Base-by-base conservation (phyloP, 2,797 vertebrate genomes). In the Hemibagrus guttatus region DNA sequence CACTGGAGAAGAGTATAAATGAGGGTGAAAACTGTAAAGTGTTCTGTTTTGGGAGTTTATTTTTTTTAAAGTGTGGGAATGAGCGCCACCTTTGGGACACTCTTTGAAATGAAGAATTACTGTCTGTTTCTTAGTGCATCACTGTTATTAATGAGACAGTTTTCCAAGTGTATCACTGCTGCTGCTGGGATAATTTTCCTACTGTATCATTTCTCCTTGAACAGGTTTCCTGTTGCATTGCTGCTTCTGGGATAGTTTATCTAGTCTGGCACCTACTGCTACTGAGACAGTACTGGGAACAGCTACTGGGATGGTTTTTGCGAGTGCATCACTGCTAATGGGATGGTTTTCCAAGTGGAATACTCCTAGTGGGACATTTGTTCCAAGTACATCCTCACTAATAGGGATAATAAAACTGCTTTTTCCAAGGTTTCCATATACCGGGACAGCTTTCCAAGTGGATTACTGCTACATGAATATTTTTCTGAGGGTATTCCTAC, bases 51-150 rank as follows among this genome's bases (percentile, higher is more conserved):
- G 52, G 17, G 16, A 79, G 69, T 3, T 52, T 81, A 58, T 28
- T 17, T 3, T 31, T 58, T 35, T 58, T 46, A 39, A 82, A 19
- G 63, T 16, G 3, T 88, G 71, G 63, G 71, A 58, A 42, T 82
- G 69, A 72, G 83, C 46, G 81, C 87, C 89, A 84, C 82, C 90
- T 89, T 63, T 87, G 61, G 89, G 88, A 81, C 31, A 61, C 13
- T 26, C n/a, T 31, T 14, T 49, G 11, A 68, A 28, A 59, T 23
- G 42, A 28, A 9, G 69, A 21, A 84, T 74, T 42, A 63, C 28
- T 61, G 39, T 71, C 63, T 21, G 46, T 78, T 21, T 58, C 54
- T 5, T 58, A 23, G 49, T 28, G 26, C 49, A 54, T 78, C 9
- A n/a, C 6, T n/a, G 28, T 21, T 61, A 9, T 19, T 61, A 17